Evolutionary conservation across 2,113 vertebrate species (phyloP).

Genomic region (Craseonycteris thonglongyai): DNA sequence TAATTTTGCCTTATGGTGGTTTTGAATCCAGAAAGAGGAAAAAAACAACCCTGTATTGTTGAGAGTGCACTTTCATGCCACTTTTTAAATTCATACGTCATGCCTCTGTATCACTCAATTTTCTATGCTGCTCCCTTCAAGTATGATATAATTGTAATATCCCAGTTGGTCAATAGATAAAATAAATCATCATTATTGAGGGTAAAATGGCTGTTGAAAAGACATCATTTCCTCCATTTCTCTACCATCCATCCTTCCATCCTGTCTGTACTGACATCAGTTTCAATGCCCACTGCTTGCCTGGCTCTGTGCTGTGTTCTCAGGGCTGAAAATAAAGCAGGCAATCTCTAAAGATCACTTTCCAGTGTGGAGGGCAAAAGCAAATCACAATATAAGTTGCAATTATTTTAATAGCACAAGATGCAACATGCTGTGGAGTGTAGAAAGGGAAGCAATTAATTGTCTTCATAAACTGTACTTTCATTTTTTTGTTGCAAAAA

Average conservation of each 20-base stretch:
- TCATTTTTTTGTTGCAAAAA: slow-evolving; percentile 5
- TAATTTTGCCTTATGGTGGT: not conserved
- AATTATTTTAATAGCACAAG: not conserved
- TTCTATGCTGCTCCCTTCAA: not conserved
- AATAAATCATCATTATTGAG: not conserved
- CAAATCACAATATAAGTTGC: not conserved
- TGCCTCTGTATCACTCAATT: not conserved
- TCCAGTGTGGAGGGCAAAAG: not conserved
- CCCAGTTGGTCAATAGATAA: not conserved
- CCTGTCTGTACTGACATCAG: not conserved
- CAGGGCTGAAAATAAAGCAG: not conserved
- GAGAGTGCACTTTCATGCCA: not conserved
- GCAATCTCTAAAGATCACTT: not conserved
- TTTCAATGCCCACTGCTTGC: not conserved
- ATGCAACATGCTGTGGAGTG: not conserved
- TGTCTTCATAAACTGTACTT: not conserved
- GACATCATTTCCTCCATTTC: not conserved
- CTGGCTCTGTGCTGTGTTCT: not conserved
- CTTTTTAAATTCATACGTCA: not conserved
- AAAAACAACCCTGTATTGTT: not conserved
- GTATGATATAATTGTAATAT: not conserved
- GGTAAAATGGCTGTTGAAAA: not conserved
- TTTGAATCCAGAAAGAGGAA: not conserved
- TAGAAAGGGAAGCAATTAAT: not conserved
- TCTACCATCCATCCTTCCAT: not conserved